Evolutionary conservation across 2,888 invertebrate genomes (phyloP).

Genomic region (Tipula unca): DNA sequence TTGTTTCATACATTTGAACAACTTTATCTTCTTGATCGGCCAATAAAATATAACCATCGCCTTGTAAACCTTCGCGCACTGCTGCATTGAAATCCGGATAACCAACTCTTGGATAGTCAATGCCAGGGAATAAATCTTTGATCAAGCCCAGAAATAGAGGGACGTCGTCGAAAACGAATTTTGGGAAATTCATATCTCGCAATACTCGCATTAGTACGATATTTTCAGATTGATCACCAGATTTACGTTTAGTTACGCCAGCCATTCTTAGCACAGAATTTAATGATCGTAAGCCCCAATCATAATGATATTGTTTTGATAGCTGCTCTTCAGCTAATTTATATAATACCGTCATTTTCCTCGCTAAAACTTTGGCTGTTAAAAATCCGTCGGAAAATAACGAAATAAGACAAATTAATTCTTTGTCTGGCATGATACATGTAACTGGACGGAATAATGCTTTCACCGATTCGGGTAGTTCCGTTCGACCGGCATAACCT

Average conservation of each 20-base stretch:
- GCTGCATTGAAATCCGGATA: constrained; percentile 81
- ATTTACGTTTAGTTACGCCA: constrained; percentile 72
- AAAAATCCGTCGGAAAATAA: constrained; percentile 88
- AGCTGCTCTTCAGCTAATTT: constrained; percentile 78
- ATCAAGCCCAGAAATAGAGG: constrained; percentile 73
- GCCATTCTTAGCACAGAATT: constrained; percentile 89
- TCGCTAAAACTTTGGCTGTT: constrained; percentile 80
- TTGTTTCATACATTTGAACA: constrained; percentile 85
- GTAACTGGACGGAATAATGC: constrained; percentile 86
- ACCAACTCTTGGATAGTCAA: constrained; percentile 79
- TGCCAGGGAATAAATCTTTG: constrained; percentile 79
- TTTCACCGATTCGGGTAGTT: constrained; percentile 87
- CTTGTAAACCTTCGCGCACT: constrained; percentile 57
- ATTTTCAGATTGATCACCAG: constrained; percentile 71
- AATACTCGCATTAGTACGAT: constrained; percentile 85
- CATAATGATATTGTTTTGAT: constrained; percentile 89
- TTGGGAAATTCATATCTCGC: constrained; percentile 88
- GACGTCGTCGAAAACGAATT: constrained; percentile 87
- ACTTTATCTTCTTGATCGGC: constrained; percentile 76
- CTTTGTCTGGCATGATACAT: constrained; percentile 84
- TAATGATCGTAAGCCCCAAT: constrained; percentile 86
- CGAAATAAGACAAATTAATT: constrained; percentile 86
- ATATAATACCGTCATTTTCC: constrained; percentile 90
- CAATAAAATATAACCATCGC: constrained; percentile 58
- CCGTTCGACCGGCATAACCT: constrained; percentile 85